phyloP scores from a whole-genome alignment of 2,797 vertebrate species.

The Agapornis canus region DNA sequence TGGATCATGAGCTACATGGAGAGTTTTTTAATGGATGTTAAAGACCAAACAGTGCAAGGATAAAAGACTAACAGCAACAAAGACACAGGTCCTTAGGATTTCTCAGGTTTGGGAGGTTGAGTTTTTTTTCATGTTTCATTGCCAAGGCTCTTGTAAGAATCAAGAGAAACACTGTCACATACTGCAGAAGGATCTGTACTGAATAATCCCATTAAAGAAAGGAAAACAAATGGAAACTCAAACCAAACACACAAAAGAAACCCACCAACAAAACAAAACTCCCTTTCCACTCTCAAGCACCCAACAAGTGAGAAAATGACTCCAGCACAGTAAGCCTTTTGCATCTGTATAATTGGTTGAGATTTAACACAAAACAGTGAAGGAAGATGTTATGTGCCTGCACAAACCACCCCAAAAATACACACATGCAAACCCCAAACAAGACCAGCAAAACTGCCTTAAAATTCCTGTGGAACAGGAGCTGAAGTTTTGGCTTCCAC shows the following conservation, averaged over 20 bases:
- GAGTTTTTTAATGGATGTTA: not conserved
- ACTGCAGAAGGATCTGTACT: not conserved
- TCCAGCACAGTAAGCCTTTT: not conserved
- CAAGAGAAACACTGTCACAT: not conserved
- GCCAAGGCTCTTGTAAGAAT: not conserved
- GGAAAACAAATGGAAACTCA: not conserved
- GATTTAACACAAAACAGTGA: not conserved
- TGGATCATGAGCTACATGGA: not conserved
- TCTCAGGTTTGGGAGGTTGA: not conserved
- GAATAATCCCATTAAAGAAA: not conserved
- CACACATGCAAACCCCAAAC: not conserved
- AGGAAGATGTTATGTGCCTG: not conserved
- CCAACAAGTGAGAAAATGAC: not conserved
- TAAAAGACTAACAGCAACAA: not conserved
- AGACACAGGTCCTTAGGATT: not conserved
- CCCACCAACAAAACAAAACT: not conserved
- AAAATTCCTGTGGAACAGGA: not conserved
- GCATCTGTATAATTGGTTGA: not conserved
- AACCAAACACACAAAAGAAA: not conserved
- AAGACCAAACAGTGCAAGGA: not conserved
- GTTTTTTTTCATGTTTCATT: not conserved
- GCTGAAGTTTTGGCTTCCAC: not conserved
- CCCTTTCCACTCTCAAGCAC: not conserved
- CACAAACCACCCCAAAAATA: not conserved
- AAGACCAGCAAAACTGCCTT: not conserved